These are phyloP conservation scores for Torymus aiolomorphi DNA, from an alignment of 2,888 invertebrate species.

Conservation along the genomic window DNA sequence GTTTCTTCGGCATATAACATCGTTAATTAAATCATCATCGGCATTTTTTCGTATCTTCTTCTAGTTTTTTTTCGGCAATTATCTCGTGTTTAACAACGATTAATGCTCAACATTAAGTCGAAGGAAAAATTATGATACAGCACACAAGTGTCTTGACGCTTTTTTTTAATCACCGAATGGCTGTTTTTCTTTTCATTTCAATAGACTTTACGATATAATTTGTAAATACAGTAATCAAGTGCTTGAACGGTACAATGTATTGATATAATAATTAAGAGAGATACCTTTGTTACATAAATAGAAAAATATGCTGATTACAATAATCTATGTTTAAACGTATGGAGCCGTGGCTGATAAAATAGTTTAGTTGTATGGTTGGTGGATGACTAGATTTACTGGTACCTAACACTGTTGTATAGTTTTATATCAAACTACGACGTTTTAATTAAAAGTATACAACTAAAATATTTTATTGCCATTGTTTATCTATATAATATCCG, in stretches of 20 bases:
- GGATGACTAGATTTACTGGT: background rate
- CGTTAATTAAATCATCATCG: constrained; percentile 17
- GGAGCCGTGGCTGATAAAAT: constrained; percentile 16
- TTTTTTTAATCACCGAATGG: too few relatives aligned
- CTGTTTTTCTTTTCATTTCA: too few relatives aligned
- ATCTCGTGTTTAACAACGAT: constrained; percentile 22
- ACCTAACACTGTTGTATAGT: background rate
- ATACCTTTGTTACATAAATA: constrained; percentile 14
- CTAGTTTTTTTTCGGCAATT: background rate
- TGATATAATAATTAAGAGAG: constrained; percentile 7
- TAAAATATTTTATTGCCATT: constrained; percentile 7
- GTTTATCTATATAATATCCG: background rate
- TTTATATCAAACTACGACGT: background rate
- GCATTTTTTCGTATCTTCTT: too few relatives aligned
- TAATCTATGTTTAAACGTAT: constrained; percentile 21
- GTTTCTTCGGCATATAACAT: constrained; percentile 1
- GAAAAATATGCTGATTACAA: constrained; percentile 27
- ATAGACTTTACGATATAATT: constrained; percentile 7
- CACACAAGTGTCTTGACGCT: too few relatives aligned
- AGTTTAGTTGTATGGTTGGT: constrained; percentile 5
- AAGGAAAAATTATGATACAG: constrained; percentile 19
- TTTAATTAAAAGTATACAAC: background rate
- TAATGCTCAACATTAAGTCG: constrained; percentile 43
- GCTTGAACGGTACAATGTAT: constrained; percentile 7
- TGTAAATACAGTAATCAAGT: background rate